Percentiles rank a stretch among this genome's conserved stretches.
phyloP scores from a whole-genome alignment of 2,888 invertebrate species.

The Drosophila kanekoi region DNA sequence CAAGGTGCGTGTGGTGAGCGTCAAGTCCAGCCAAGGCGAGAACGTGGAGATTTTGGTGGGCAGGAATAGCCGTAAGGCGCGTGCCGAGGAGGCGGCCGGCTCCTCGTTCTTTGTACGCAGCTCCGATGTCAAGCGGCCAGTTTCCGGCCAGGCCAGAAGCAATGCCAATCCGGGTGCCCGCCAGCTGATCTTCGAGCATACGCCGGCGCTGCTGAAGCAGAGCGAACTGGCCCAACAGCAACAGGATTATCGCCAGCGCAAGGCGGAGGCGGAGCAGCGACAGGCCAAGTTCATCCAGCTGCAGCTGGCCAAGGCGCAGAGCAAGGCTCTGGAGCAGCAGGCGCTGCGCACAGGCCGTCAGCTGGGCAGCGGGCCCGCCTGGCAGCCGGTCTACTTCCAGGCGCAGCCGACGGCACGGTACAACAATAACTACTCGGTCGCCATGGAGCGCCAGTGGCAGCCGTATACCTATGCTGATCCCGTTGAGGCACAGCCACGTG shows the following conservation, averaged over 20 bases:
- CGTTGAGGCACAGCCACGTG: slow-evolving; percentile 51
- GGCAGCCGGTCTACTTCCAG: slow-evolving; percentile 49
- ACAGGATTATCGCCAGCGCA: slow-evolving; percentile 69
- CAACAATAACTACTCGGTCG: slow-evolving; percentile 58
- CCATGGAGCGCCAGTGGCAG: slow-evolving; percentile 74
- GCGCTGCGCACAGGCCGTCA: slow-evolving; percentile 51
- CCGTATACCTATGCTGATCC: slow-evolving; percentile 51
- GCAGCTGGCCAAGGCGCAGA: slow-evolving; percentile 72
- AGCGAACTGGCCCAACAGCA: slow-evolving; percentile 66
- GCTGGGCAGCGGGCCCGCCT: slow-evolving; percentile 36
- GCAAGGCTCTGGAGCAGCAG: slow-evolving; percentile 55
- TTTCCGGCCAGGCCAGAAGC: slow-evolving; percentile 21
- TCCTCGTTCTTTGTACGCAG: slow-evolving; percentile 78
- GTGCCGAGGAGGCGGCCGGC: slow-evolving; percentile 60
- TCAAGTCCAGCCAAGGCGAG: slow-evolving; percentile 91
- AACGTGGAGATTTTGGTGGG: slow-evolving; percentile 88
- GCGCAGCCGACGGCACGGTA: slow-evolving; percentile 38
- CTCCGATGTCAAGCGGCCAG: slow-evolving; percentile 59
- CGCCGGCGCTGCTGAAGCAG: slow-evolving; percentile 76
- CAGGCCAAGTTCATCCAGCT: slow-evolving; percentile 74
- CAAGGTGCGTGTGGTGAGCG: slow-evolving; percentile 90
- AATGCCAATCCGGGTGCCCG: slow-evolving; percentile 44
- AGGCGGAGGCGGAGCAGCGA: slow-evolving; percentile 66
- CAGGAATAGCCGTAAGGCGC: slow-evolving; percentile 78
- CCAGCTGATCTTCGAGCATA: slow-evolving; percentile 72